Percentiles rank a stretch among this genome's conserved stretches.
These are phyloP conservation scores for Mus minutoides DNA, from an alignment of 2,797 vertebrate genomes.

Conservation along the genomic window DNA sequence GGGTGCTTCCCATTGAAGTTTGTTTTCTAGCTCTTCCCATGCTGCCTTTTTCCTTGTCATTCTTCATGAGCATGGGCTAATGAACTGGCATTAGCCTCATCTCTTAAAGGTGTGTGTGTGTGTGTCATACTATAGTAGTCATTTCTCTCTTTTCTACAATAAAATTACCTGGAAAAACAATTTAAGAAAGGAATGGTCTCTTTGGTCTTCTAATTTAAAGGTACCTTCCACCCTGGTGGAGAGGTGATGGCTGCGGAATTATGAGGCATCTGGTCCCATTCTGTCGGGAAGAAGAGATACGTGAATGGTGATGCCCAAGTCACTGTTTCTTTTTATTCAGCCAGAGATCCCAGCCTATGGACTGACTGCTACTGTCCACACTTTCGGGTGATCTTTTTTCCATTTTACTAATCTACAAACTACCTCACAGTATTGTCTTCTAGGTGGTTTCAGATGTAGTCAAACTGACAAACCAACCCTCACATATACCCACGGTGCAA, in stretches of 20 bases:
- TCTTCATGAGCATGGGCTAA: neutral
- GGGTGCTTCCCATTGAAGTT: neutral
- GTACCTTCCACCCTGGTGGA: neutral
- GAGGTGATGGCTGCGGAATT: neutral
- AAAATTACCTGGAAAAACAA: neutral
- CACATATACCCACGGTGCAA: neutral
- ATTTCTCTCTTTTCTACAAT: neutral
- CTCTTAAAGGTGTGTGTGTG: neutral
- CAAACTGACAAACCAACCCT: neutral
- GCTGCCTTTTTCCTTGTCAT: neutral
- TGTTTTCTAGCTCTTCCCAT: neutral
- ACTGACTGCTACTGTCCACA: neutral
- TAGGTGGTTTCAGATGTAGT: neutral
- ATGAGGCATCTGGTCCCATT: neutral
- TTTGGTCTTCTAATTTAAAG: neutral
- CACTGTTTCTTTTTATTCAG: neutral
- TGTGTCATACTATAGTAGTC: neutral
- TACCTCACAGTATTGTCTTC: neutral
- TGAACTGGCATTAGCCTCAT: neutral
- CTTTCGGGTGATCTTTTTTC: neutral
- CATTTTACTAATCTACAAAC: neutral
- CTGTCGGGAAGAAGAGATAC: neutral
- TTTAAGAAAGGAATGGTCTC: neutral
- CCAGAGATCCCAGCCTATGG: neutral
- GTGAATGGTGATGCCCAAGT: neutral